Percentiles rank a stretch among this genome's conserved stretches.
These are phyloP conservation scores for Heliconius eleuchia DNA, from an alignment of 1,140 invertebrate genomes.

Conservation along the genomic window DNA sequence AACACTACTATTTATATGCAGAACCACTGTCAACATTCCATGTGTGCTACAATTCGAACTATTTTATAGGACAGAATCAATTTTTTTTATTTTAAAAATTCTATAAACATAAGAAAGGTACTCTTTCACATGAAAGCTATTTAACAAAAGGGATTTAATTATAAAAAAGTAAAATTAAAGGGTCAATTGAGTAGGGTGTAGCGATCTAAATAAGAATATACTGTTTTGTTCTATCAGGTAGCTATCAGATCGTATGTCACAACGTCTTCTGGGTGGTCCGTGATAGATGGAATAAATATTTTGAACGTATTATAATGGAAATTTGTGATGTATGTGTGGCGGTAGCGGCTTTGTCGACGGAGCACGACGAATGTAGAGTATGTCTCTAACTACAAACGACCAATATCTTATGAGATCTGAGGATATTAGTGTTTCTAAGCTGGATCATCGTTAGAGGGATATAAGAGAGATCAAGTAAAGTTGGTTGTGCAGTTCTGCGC, in stretches of 20 bases:
- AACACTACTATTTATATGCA: neutral
- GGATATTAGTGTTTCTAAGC: slow-evolving; percentile 17
- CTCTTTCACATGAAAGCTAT: slow-evolving; percentile 20
- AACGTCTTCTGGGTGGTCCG: slow-evolving; percentile 69
- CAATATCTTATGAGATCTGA: slow-evolving; percentile 40
- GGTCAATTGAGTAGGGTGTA: slow-evolving; percentile 48
- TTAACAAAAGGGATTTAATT: slow-evolving; percentile 28
- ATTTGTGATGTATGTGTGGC: slow-evolving; percentile 60
- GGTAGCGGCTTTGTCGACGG: slow-evolving; percentile 56
- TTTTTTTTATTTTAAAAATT: slow-evolving; percentile 12
- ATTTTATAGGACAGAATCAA: neutral
- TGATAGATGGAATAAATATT: slow-evolving; percentile 71
- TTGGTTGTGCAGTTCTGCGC: slow-evolving; percentile 43
- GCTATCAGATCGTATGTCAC: slow-evolving; percentile 70
- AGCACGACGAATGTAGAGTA: slow-evolving; percentile 69
- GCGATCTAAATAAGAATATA: slow-evolving; percentile 56
- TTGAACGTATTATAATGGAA: slow-evolving; percentile 76
- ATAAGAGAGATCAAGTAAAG: slow-evolving; percentile 38
- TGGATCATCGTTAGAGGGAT: slow-evolving; percentile 19
- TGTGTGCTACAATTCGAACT: neutral
- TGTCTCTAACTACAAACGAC: slow-evolving; percentile 41
- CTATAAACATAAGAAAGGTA: slow-evolving; percentile 6
- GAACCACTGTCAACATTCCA: neutral
- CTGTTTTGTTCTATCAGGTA: slow-evolving; percentile 72
- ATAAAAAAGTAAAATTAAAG: slow-evolving; percentile 38